Conservation (phyloP, 2,888 invertebrate species). For the Mechanitis messenoides region DNA sequence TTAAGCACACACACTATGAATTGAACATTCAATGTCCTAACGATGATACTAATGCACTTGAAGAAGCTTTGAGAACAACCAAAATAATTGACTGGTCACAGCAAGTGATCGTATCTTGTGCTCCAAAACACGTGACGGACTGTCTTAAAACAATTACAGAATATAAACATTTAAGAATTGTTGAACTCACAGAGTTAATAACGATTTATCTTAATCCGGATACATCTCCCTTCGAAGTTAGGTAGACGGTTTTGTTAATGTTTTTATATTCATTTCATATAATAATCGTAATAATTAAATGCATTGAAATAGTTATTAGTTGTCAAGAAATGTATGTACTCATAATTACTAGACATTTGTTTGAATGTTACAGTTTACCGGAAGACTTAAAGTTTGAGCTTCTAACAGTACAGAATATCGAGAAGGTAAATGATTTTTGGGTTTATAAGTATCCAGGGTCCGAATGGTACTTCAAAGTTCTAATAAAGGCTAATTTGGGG, state of each 20-base stretch:
- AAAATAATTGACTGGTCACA: conserved; percentile 46
- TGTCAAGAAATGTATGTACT: no score
- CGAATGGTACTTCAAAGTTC: conserved; percentile 38
- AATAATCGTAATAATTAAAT: no score
- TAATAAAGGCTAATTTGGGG: conserved; percentile 43
- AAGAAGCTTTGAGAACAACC: conserved; percentile 43
- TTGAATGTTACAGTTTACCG: conserved; percentile 38
- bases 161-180: conserved; percentile 31
- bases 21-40: conserved; percentile 43
- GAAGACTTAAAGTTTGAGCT: conserved; percentile 34
- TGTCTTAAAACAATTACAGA: conserved; percentile 32
- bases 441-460: conserved; percentile 44
- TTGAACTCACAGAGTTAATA: conserved; percentile 23
- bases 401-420: conserved; percentile 39
- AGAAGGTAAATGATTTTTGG: conserved; percentile 45
- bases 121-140: conserved; percentile 34
- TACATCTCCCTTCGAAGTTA: conserved; percentile 32
- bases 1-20: conserved; percentile 43
- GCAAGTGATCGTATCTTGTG: conserved; percentile 36
- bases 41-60: conserved; percentile 39
- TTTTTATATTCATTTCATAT: no score
- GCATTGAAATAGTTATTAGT: no score
- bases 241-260: neutral
- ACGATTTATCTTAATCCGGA: conserved; percentile 37
- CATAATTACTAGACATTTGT: no score